phyloP scores from a whole-genome alignment of 1,140 invertebrate species.

The Aphidius gifuensis region DNA sequence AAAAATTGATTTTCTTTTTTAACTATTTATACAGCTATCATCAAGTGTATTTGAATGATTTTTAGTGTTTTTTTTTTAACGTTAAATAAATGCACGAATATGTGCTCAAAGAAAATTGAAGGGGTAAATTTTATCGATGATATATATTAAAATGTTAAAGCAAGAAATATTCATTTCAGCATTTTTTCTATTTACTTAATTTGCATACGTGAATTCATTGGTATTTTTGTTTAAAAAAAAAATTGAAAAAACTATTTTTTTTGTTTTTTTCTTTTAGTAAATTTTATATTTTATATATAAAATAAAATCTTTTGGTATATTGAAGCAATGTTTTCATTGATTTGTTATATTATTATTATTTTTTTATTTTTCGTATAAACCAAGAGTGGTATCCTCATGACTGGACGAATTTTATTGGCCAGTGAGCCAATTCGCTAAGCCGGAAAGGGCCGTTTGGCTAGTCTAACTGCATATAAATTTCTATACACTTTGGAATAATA shows the following conservation, averaged over 20 bases:
- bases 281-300: background rate
- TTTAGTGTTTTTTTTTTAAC: too few relatives aligned
- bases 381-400: background rate
- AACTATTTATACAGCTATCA: background rate
- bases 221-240: background rate
- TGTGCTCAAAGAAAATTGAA: background rate
- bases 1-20: slow-evolving; percentile 5
- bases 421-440: slow-evolving; percentile 23
- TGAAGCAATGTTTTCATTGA: background rate
- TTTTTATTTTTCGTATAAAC: background rate
- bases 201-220: background rate
- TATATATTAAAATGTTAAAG: slow-evolving; percentile 9
- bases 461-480: slow-evolving; percentile 25
- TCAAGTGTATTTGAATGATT: background rate
- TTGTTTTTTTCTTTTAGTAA: background rate
- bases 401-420: slow-evolving; percentile 16
- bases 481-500: slow-evolving; percentile 15
- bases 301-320: background rate
- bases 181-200: slow-evolving; percentile 18
- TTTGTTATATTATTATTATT: background rate
- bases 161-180: slow-evolving; percentile 22
- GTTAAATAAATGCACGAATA: too few relatives aligned
- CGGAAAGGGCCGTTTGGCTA: slow-evolving; percentile 23
- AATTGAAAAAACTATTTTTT: background rate
- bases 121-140: slow-evolving; percentile 4